Conservation (phyloP, 2,113 vertebrate species). For the Ochotona princeps region DNA sequence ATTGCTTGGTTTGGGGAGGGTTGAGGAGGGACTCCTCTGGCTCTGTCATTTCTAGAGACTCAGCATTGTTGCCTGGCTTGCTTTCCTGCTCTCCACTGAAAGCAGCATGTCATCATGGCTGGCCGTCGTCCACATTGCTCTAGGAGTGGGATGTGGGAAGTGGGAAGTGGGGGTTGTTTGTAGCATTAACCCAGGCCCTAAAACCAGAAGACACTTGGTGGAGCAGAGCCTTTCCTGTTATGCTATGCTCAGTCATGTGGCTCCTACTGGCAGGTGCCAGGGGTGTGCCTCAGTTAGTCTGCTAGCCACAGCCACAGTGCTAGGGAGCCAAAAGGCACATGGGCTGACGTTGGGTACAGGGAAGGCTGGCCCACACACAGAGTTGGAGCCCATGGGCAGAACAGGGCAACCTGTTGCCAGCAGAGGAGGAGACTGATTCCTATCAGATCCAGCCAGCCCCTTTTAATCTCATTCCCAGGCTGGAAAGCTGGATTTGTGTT, state of each 20-base stretch:
- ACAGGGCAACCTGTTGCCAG: background rate
- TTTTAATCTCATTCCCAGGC: background rate
- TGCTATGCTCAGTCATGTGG: accelerated
- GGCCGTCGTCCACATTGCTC: background rate
- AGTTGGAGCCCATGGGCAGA: background rate
- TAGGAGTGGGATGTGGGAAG: background rate
- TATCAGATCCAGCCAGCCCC: background rate
- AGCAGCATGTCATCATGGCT: accelerated
- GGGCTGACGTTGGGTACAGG: background rate
- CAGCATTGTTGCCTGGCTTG: background rate
- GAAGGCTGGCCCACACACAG: background rate
- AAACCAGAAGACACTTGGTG: accelerated
- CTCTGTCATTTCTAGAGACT: background rate
- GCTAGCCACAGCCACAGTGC: background rate
- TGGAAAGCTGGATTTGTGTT: background rate
- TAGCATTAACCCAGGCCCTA: background rate
- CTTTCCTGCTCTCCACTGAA: background rate
- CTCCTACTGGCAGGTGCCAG: background rate
- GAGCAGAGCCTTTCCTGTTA: background rate
- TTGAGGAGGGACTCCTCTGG: background rate
- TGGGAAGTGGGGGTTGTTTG: background rate
- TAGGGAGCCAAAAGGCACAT: background rate
- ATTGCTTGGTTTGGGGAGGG: too few relatives aligned
- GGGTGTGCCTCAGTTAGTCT: background rate
- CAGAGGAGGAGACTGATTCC: conserved; percentile 35